Percentiles rank a stretch among this genome's conserved stretches.
Conservation (phyloP, 92 coral and sea anemone species). For the Desmophyllum pertusum region DNA sequence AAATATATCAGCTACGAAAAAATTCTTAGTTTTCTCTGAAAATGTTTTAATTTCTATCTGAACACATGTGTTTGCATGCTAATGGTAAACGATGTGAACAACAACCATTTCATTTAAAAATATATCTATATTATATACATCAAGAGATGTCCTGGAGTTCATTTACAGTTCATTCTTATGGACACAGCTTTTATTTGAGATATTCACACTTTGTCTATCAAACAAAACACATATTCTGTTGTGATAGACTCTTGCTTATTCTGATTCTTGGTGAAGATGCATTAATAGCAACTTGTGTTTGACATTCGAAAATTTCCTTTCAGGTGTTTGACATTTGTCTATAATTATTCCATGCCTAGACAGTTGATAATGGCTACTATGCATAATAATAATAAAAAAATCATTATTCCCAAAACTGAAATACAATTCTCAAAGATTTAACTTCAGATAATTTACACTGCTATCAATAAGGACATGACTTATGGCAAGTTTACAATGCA, state of each 20-base stretch:
- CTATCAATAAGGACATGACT: not conserved
- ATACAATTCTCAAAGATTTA: not conserved
- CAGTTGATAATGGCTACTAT: not conserved
- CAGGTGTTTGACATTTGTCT: not conserved
- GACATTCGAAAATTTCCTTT: too few relatives aligned
- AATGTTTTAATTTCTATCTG: not conserved
- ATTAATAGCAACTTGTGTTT: not conserved
- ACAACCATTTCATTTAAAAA: not conserved
- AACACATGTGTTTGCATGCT: not conserved
- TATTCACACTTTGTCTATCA: not conserved
- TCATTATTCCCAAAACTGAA: not conserved
- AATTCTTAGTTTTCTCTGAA: not conserved
- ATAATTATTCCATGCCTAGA: not conserved
- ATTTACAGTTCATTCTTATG: not conserved
- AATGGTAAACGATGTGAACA: not conserved
- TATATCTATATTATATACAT: too few relatives aligned
- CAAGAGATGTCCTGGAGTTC: not conserved
- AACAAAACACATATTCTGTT: not conserved
- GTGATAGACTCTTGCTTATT: not conserved
- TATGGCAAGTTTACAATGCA: not conserved
- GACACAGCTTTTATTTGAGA: not conserved
- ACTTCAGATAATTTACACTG: not conserved
- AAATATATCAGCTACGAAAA: not conserved
- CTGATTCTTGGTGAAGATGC: not conserved
- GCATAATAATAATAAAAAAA: not conserved